phyloP scores from a whole-genome alignment of 2,113 vertebrate species.

The Pardalotus punctatus region DNA sequence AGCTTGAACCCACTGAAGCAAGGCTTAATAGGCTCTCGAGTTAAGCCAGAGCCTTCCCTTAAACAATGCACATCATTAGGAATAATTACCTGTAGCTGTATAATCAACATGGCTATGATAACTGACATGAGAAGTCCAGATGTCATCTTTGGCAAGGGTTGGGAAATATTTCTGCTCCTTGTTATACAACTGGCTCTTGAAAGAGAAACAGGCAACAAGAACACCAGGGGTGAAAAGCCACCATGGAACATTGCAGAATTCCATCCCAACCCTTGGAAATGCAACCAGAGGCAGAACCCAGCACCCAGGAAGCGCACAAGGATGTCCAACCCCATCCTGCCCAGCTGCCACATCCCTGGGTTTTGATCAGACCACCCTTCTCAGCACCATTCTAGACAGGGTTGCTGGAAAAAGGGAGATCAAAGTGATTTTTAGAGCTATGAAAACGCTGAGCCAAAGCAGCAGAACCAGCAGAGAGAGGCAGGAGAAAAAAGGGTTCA shows the following conservation, averaged over 20 bases:
- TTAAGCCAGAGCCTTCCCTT: slow-evolving; percentile 31
- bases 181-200: neutral
- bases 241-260: neutral
- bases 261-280: neutral
- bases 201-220: neutral
- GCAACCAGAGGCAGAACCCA: neutral
- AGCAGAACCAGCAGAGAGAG: neutral
- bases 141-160: slow-evolving; percentile 34
- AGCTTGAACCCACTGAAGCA: slow-evolving; percentile 18
- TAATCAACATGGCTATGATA: slow-evolving; percentile 45
- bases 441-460: neutral
- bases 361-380: neutral
- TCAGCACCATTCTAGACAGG: neutral
- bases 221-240: neutral
- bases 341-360: neutral
- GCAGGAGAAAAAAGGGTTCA: neutral
- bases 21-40: slow-evolving; percentile 12
- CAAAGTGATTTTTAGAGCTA: neutral
- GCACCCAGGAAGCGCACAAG: fast-evolving
- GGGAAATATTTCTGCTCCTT: neutral
- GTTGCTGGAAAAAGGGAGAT: neutral
- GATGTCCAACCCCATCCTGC: neutral
- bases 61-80: slow-evolving; percentile 39
- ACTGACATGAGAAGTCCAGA: slow-evolving; percentile 50
- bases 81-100: slow-evolving; percentile 49